Percentiles rank a stretch among this genome's conserved stretches.
Evolutionary conservation across 2,113 vertebrate genomes (phyloP).

Genomic region (Electrona antarctica): DNA sequence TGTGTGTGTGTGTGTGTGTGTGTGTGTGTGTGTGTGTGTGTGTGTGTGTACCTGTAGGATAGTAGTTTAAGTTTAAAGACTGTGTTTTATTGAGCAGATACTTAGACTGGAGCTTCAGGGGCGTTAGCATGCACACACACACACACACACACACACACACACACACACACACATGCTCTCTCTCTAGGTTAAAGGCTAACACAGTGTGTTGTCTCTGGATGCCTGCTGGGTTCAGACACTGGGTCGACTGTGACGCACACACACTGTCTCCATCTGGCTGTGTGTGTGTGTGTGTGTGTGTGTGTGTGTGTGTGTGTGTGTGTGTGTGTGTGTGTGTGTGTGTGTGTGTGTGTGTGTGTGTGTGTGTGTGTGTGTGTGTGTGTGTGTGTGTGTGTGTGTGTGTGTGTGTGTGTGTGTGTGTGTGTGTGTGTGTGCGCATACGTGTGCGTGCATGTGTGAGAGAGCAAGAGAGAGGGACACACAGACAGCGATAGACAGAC

Average conservation of each 20-base stretch:
- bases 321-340: too few species aligned
- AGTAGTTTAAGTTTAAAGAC: neutral
- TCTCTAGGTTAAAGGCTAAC: neutral
- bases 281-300: too few species aligned
- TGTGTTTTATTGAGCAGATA: slow-evolving; percentile 44
- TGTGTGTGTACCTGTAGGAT: neutral
- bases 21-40: too few species aligned
- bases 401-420: too few species aligned
- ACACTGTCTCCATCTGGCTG: slow-evolving; percentile 1
- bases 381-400: neutral
- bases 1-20: too few species aligned
- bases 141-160: slow-evolving; percentile 4
- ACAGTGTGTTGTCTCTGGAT: too few species aligned
- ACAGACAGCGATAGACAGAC: too few species aligned
- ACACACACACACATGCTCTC: neutral
- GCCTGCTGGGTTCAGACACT: too few species aligned
- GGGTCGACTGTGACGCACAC: neutral
- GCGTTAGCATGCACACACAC: neutral
- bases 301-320: too few species aligned
- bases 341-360: neutral
- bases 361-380: neutral
- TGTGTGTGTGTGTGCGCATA: too few species aligned
- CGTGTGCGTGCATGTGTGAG: too few species aligned
- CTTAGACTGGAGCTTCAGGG: slow-evolving; percentile 55
- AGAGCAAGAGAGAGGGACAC: too few species aligned